These are phyloP conservation scores for Oncorhynchus tshawytscha DNA, from an alignment of 2,113 vertebrate species.

Conservation along the genomic window DNA sequence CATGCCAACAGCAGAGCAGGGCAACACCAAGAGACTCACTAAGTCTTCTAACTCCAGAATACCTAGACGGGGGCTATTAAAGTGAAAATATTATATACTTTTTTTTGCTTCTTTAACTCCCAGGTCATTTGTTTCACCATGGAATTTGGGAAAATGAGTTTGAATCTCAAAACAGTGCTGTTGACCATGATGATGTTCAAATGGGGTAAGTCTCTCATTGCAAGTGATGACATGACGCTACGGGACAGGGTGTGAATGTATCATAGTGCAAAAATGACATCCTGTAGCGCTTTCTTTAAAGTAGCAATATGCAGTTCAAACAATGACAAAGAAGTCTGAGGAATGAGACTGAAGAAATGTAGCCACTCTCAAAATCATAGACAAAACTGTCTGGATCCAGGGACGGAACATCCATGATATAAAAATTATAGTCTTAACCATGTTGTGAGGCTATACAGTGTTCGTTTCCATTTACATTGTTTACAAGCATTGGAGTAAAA, in stretches of 20 bases:
- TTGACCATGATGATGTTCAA: conserved; percentile 73
- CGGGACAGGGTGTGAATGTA: background rate
- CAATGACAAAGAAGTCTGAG: too few species aligned
- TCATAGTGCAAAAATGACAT: background rate
- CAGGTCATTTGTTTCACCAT: conserved; percentile 53
- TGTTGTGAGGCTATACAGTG: too few species aligned
- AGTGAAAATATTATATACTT: background rate
- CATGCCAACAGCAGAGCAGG: conserved; percentile 23
- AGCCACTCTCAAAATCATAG: too few species aligned
- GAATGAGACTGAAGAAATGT: too few species aligned
- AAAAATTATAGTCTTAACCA: too few species aligned
- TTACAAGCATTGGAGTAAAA: too few species aligned
- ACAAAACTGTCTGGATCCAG: too few species aligned
- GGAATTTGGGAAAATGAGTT: conserved; percentile 64
- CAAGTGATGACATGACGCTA: background rate
- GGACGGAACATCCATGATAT: too few species aligned
- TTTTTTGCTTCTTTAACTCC: background rate
- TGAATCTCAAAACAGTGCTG: conserved; percentile 62
- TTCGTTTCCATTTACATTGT: too few species aligned
- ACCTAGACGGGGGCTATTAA: conserved; percentile 15
- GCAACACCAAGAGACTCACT: background rate
- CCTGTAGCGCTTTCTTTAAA: background rate
- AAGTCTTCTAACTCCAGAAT: conserved; percentile 23
- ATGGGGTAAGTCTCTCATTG: conserved; percentile 52
- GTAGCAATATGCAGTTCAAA: too few species aligned